Percentiles rank a stretch among this genome's conserved stretches.
Evolutionary conservation across 2,888 invertebrate genomes (phyloP).

Genomic region (Ommatoiulus sabulosus): DNA sequence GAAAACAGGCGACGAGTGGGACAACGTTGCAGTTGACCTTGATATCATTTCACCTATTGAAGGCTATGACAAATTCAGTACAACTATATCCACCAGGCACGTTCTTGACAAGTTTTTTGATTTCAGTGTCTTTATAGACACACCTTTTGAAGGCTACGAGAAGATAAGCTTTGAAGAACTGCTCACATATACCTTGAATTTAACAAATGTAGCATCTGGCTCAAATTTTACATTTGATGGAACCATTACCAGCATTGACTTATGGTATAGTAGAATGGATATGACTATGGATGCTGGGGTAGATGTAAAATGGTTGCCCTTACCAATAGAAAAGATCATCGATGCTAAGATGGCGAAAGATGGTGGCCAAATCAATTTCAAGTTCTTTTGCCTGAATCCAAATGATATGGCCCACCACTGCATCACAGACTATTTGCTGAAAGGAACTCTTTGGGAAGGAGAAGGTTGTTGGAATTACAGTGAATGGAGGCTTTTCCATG

Average conservation of each 20-base stretch:
- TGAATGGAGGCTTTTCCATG: constrained; percentile 47
- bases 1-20: constrained; percentile 54
- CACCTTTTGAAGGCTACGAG: constrained; percentile 57
- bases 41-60: constrained; percentile 52
- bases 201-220: neutral
- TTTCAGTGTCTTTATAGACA: constrained; percentile 23
- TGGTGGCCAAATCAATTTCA: constrained; percentile 6
- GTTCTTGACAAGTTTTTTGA: constrained; percentile 46
- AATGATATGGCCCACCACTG: neutral
- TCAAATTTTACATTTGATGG: constrained; percentile 49
- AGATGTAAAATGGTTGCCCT: constrained; percentile 14
- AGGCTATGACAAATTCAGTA: constrained; percentile 54
- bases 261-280: neutral
- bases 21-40: constrained; percentile 45
- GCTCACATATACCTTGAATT: constrained; percentile 44
- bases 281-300: constrained; percentile 9
- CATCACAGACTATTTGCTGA: neutral
- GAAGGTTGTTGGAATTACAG: constrained; percentile 51
- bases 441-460: constrained; percentile 49
- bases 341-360: neutral
- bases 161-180: constrained; percentile 51
- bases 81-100: constrained; percentile 48
- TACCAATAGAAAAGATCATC: neutral
- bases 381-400: neutral
- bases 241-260: neutral